Evolutionary conservation across 2,888 invertebrate genomes (phyloP).

Genomic region (Drosophila greeni): DNA sequence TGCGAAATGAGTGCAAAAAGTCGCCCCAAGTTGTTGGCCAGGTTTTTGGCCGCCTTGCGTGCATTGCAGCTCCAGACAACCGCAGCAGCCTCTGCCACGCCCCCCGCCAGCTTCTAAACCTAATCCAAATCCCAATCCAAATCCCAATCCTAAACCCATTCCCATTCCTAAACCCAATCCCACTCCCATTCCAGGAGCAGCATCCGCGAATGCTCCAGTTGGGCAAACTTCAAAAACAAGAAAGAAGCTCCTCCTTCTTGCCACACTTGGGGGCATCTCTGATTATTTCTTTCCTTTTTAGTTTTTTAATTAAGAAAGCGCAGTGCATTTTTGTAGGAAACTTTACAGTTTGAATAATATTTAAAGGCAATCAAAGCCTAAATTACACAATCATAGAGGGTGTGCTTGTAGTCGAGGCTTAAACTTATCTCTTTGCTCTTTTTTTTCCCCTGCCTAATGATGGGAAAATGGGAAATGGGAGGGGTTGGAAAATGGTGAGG

Average conservation of each 20-base stretch:
- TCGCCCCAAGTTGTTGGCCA: constrained; percentile 60
- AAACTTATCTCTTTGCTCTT: background rate
- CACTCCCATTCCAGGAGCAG: background rate
- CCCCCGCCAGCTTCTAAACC: background rate
- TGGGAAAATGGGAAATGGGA: constrained; percentile 26
- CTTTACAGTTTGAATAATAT: background rate
- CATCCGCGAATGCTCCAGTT: constrained; percentile 27
- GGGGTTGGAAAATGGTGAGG: background rate
- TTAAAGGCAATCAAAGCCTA: background rate
- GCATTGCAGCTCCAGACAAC: constrained; percentile 8
- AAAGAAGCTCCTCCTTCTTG: constrained; percentile 32
- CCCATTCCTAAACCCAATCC: background rate
- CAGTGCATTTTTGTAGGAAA: background rate
- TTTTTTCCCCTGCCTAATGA: constrained; percentile 53
- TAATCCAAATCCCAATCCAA: constrained; percentile 25
- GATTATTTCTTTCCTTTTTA: background rate
- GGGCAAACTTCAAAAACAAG: constrained; percentile 62
- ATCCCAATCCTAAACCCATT: constrained; percentile 2
- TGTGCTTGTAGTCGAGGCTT: constrained; percentile 1
- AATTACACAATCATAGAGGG: background rate
- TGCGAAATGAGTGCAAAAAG: constrained; percentile 70
- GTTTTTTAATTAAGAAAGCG: background rate
- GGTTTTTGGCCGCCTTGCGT: constrained; percentile 21
- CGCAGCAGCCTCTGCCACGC: background rate
- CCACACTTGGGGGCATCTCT: constrained; percentile 1